Conservation (phyloP, 2,888 invertebrate genomes). For the Drepana falcataria region DNA sequence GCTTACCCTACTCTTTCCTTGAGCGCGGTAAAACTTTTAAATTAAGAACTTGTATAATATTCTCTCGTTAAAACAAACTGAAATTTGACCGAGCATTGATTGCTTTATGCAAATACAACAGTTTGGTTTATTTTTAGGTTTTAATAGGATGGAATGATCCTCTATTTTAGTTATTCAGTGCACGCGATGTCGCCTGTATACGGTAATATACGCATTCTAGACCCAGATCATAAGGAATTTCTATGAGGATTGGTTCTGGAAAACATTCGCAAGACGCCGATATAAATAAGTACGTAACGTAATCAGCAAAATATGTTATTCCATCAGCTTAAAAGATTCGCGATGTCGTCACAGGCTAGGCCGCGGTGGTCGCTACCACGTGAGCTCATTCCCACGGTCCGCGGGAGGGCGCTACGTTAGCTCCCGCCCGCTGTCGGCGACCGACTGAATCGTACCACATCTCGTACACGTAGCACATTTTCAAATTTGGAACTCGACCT, state of each 20-base stretch:
- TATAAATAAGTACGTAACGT: conserved; percentile 5
- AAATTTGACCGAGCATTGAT: too few relatives aligned
- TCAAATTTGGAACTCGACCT: conserved; percentile 31
- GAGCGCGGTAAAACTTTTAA: too few relatives aligned
- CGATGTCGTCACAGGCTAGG: conserved; percentile 29
- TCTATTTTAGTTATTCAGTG: too few relatives aligned
- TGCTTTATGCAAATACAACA: background rate
- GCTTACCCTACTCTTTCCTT: conserved; percentile 30
- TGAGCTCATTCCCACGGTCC: conserved; percentile 56
- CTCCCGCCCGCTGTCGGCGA: conserved; percentile 4
- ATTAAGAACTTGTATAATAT: too few relatives aligned
- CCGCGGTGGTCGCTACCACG: conserved; percentile 50
- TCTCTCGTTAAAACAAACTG: too few relatives aligned
- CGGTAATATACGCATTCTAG: too few relatives aligned
- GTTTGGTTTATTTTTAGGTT: background rate
- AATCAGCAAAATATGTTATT: conserved; percentile 13
- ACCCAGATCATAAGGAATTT: too few relatives aligned
- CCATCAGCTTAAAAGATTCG: conserved; percentile 21
- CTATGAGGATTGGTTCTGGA: too few relatives aligned
- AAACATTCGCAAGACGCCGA: too few relatives aligned
- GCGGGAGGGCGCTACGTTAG: conserved; percentile 37
- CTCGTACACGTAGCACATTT: conserved; percentile 17
- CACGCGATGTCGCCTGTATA: too few relatives aligned
- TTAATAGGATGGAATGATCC: background rate
- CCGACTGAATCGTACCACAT: conserved; percentile 19